Evolutionary conservation across 2,797 vertebrate genomes (phyloP), one percentile per base, ranked within the genome.

Genomic region (Loris lydekkerianus): DNA sequence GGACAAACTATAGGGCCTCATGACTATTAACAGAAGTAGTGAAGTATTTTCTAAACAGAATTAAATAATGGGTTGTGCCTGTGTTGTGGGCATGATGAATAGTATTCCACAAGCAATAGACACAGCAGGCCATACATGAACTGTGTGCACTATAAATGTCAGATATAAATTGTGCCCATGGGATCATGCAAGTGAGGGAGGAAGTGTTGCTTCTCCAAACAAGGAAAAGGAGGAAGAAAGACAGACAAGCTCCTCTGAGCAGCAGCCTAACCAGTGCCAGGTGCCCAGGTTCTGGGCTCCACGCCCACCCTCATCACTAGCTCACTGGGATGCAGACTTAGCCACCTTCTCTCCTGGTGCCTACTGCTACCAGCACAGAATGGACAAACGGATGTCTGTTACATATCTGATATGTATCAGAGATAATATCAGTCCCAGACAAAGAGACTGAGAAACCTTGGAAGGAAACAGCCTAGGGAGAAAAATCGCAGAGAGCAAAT

Each of bases 11-110:
- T 53, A 82, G 75, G 69, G 43, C 29, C 29, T 93, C 77, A 2
- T 61, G 88, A 92, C 18, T 80, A 80, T 91, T 88, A 82, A 80
- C n/a, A 86, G 86, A 94, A 92, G 65, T 61, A 31, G 49, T 27
- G 10, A 5, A 53, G 49, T 60, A 85, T 67, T 95, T 96, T 83
- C 90, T 37, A 83, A 89, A 78, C 27, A 40, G 53, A 73, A 82
- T 89, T 60, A 95, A 80, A 78, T 85, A 76, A 90, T n/a, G 17
- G 81, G 46, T 87, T 75, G 72, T 94, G 86, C 65, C 83, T 93
- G 67, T 91, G 31, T 84, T 77, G 65, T 81, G 46, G 40, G 85
- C 72, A 43, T 13, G 3, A 56, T 17, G 43, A 43, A 56, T 49
- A 61, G 65, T 80, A 84, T 63, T 91, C 53, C 61, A 86, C 56